Conservation (phyloP, 1,140 invertebrate genomes). For the Sycobia sp. region DNA sequence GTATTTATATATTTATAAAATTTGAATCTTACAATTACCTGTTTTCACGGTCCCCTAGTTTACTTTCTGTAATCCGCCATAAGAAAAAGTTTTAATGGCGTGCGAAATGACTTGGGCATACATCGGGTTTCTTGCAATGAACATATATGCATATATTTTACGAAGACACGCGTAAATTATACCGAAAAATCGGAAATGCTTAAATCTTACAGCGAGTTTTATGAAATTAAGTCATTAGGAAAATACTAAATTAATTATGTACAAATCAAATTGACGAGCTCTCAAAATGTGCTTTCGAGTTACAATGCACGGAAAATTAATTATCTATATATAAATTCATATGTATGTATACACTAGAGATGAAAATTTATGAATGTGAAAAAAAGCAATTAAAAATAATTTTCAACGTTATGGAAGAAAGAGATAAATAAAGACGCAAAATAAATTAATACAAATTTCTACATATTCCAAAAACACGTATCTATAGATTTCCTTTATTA, state of each 20-base stretch:
- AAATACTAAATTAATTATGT: not conserved
- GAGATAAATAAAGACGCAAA: constrained; percentile 2
- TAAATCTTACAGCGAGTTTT: not conserved
- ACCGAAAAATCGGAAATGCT: not conserved
- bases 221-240: no score
- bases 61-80: constrained; percentile 1
- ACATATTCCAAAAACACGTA: not conserved
- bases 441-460: constrained; percentile 3
- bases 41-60: not conserved
- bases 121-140: not conserved
- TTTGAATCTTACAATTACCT: constrained; percentile 16
- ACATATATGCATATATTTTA: not conserved
- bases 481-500: no score
- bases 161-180: not conserved
- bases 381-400: no score
- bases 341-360: not conserved
- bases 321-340: no score
- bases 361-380: not conserved
- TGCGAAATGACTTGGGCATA: not conserved
- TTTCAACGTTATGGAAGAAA: not conserved
- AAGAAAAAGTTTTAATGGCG: no score
- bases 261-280: not conserved
- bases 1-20: no score
- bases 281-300: not conserved
- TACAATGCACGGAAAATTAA: no score